Base-by-base conservation (phyloP, 1,140 invertebrate species). In the Calycopis cecrops region DNA sequence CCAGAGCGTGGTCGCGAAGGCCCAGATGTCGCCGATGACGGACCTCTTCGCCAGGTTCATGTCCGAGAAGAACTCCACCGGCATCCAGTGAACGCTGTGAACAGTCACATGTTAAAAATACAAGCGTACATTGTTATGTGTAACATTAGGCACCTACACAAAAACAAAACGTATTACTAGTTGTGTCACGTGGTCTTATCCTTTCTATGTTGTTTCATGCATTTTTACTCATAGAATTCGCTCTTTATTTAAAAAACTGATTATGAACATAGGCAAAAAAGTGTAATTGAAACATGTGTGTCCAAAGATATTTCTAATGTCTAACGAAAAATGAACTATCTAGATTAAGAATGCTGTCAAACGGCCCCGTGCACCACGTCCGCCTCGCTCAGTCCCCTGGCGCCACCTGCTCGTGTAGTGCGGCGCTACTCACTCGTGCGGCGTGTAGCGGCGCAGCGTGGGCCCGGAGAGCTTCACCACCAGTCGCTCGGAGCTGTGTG, bases 1-100 rank as follows among this genome's bases (percentile, higher is more conserved):
- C 94, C 95, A 97, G 9, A 97, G 70, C 9, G 95, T 97, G 12
- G 96, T 97, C 1, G 93, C 95, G 67, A 95, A 92, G 11, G 96
- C 94, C 95, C 95, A 98, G 16, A 97, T 91, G 73, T 98, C 96
- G 21, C 93, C 92, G 18, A 90, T 87, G 0, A 89, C 85, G 44
- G 91, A 92, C 18, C 83, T 86, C 61, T 90, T 90, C 16, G 92
- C 93, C 44, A 88, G 85, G 63, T 91, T 90, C 63, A 92, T 88
- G 79, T 94, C 92, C 0, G 84, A 70, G 73, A 94, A 93, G 73
- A 91, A 94, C 78, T 96, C 95, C 2, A 92, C 90, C 0, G 96
- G 95, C 65, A 97, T 91, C 95, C 95, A 97, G 63, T 96, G 94
- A 11, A 96, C 89, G 67, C 95, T 96, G 57, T 52, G 9, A 47